Conservation (phyloP, 1,140 invertebrate species). For the Bombus pascuorum region DNA sequence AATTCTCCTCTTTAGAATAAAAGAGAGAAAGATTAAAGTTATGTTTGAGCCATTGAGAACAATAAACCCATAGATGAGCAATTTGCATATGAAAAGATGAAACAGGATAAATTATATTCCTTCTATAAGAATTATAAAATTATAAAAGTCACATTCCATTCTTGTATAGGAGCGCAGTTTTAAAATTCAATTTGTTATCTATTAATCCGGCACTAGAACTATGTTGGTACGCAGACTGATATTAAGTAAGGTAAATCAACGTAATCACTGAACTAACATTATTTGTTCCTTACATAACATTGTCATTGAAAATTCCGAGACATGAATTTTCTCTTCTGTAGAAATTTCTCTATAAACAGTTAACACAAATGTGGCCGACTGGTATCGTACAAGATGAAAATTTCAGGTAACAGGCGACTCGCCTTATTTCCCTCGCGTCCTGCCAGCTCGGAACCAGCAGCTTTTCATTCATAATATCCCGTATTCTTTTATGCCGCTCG, state of each 20-base stretch:
- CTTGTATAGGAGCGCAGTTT: not conserved
- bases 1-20: not conserved
- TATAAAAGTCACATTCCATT: too few relatives aligned
- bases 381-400: slow-evolving; percentile 18
- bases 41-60: not conserved
- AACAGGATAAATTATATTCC: not conserved
- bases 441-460: not conserved
- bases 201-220: not conserved
- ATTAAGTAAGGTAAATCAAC: not conserved
- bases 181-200: not conserved
- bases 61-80: not conserved
- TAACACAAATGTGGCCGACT: slow-evolving; percentile 10
- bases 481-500: slow-evolving; percentile 38
- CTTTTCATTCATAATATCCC: slow-evolving; percentile 51
- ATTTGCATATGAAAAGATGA: not conserved
- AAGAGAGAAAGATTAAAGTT: not conserved
- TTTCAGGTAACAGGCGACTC: slow-evolving; percentile 17
- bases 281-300: not conserved
- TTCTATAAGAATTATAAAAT: too few relatives aligned
- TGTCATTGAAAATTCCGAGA: not conserved
- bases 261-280: too few relatives aligned
- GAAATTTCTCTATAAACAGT: not conserved
- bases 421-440: slow-evolving; percentile 54
- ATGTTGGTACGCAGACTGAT: not conserved
- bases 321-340: not conserved